Evolutionary conservation across 1,140 invertebrate species (phyloP).

Genomic region (Adelges cooleyi): DNA sequence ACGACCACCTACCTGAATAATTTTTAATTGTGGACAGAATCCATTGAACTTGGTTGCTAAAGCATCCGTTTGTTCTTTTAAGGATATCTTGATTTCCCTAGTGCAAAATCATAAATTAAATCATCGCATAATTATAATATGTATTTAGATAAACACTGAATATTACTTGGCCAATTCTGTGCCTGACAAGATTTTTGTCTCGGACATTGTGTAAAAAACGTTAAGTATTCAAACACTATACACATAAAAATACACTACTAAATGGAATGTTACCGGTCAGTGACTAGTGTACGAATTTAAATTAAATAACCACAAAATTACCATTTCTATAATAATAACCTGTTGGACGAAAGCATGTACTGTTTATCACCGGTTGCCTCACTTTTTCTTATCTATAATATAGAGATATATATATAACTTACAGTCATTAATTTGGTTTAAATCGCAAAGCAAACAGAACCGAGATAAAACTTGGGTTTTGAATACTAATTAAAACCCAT

Average conservation of each 20-base stretch:
- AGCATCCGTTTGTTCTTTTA: slow-evolving; percentile 53
- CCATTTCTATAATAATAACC: no score
- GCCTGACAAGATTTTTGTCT: not conserved
- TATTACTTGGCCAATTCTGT: not conserved
- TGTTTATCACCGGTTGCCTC: no score
- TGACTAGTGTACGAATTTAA: no score
- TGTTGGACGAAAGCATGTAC: no score
- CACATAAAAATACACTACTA: not conserved
- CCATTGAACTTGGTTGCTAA: slow-evolving; percentile 47
- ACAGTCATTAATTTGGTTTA: no score
- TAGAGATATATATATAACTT: no score
- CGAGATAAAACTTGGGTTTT: no score
- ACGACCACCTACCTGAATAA: slow-evolving; percentile 81
- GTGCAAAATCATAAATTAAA: slow-evolving; percentile 32
- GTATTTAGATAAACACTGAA: not conserved
- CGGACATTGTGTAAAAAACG: no score
- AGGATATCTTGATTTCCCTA: slow-evolving; percentile 61
- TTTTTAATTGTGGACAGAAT: slow-evolving; percentile 65
- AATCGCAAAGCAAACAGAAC: no score
- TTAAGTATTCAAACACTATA: not conserved
- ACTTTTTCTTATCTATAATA: no score
- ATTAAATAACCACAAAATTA: no score
- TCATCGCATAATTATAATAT: slow-evolving; percentile 28
- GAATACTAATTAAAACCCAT: no score
- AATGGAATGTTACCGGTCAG: not conserved